Base-by-base conservation (phyloP, 2,797 vertebrate species). In the Argentina silus region DNA sequence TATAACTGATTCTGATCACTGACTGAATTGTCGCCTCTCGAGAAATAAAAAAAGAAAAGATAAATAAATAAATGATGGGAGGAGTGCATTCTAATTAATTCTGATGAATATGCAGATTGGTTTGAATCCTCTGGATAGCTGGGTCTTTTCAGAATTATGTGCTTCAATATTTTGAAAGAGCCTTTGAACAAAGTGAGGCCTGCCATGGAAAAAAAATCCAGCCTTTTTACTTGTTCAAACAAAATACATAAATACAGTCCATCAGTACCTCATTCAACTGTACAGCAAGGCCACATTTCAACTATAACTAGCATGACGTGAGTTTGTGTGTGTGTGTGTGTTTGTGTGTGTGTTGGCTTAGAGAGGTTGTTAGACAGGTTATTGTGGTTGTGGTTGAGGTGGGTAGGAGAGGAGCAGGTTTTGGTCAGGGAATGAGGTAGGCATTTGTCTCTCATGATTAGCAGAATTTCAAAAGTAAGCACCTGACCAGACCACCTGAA, bases 41-140 rank as follows among this genome's bases (percentile, higher is more conserved):
- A 91, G 90, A 91, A 90, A 91, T 87, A 86, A 90, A 84, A 21
- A 1, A 50, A n/a, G 48, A 21, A 21, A 50, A 48, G 88, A 85
- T 88, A 83, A 83, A 87, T 87, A 87, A 87, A 78, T 87, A 86
- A 87, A 77, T 74, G 77, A 88, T 83, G 84, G 85, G 77, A 78
- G 86, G 84, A 89, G 86, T 81, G 87, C 88, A 86, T 89, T 86
- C 88, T 90, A 91, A 91, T 91, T 88, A 92, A 92, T 91, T 90
- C 87, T 89, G 89, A 91, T 92, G 90, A 91, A 91, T 91, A 91
- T 91, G 90, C 90, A 91, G 88, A 92, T 92, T 89, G 89, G 85
- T 84, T 90, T 83, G 87, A 91, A 90, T 91, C 83, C 88, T 92
- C 89, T 86, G 85, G 89, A 92, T 88, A 89, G 87, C 68, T 77